A percentile compares a stretch with the other conserved stretches of the same genome.
Evolutionary conservation across 2,113 vertebrate genomes (phyloP).

Genomic region (Megatriorchis doriae): DNA sequence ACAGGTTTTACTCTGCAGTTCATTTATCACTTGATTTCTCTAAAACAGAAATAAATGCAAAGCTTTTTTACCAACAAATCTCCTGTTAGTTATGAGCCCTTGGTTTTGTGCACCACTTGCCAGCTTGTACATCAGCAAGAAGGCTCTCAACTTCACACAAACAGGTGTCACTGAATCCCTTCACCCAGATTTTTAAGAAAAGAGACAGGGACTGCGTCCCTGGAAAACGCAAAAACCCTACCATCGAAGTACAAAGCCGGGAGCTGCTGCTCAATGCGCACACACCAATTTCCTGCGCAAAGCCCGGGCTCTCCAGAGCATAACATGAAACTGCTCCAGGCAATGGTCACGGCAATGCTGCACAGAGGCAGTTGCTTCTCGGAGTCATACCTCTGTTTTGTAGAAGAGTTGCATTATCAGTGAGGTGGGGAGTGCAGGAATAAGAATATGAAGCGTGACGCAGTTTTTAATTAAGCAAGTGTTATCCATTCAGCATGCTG

Average conservation of each 20-base stretch:
- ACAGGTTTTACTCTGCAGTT: neutral
- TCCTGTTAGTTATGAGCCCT: neutral
- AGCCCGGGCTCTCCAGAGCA: neutral
- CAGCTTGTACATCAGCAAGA: neutral
- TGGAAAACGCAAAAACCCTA: neutral
- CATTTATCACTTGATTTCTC: neutral
- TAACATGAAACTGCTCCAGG: rapidly evolving
- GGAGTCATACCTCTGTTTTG: neutral
- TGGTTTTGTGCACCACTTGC: neutral
- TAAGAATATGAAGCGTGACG: neutral
- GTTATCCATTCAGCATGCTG: neutral
- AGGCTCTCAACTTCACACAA: neutral
- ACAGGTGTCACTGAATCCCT: neutral
- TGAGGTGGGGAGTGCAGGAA: neutral
- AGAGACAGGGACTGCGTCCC: neutral
- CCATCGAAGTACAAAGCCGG: neutral
- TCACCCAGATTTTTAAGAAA: neutral
- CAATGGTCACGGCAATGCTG: neutral
- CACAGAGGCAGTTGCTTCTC: neutral
- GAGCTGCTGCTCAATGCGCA: rapidly evolving
- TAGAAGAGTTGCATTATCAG: neutral
- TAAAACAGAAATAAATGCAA: neutral
- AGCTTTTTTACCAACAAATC: neutral
- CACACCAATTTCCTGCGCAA: rapidly evolving
- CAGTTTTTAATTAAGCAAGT: neutral